A percentile compares a stretch with the other conserved stretches of the same genome.
Conservation (phyloP, 2,888 invertebrate species). For the Limenitis camilla region DNA sequence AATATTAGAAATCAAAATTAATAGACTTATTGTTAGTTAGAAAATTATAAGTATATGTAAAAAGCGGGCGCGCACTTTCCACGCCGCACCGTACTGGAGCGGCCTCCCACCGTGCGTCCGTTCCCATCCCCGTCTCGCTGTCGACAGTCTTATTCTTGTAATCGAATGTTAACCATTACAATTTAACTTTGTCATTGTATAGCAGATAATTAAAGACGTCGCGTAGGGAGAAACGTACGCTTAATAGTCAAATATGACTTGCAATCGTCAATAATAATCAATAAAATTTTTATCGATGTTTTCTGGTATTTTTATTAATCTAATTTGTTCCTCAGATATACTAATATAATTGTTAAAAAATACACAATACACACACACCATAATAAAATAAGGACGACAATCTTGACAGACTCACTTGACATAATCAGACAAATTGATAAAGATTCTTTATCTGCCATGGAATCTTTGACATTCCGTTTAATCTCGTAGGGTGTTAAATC, state of each 20-base stretch:
- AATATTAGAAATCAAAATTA: constrained; percentile 66
- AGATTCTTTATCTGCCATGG: too few relatives aligned
- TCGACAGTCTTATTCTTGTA: constrained; percentile 64
- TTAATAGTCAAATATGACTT: constrained; percentile 62
- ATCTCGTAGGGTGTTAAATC: too few relatives aligned
- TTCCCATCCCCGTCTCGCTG: constrained; percentile 59
- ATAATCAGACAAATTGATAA: too few relatives aligned
- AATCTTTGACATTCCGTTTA: too few relatives aligned
- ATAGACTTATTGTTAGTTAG: constrained; percentile 69
- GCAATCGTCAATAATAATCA: constrained; percentile 58
- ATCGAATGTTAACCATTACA: constrained; percentile 61
- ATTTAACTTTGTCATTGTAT: constrained; percentile 59
- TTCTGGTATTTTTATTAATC: constrained; percentile 40
- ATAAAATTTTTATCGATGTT: constrained; percentile 75
- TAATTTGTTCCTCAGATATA: background rate
- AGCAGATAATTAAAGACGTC: constrained; percentile 60
- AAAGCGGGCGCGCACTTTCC: constrained; percentile 61
- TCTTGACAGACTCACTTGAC: too few relatives aligned
- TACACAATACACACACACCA: background rate
- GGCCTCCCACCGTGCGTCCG: constrained; percentile 47
- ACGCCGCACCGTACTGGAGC: constrained; percentile 43
- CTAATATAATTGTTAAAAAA: too few relatives aligned
- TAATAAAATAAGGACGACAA: background rate
- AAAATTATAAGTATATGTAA: constrained; percentile 69
- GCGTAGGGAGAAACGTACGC: constrained; percentile 70